Percentiles rank a stretch among this genome's conserved stretches.
Conservation (phyloP, 2,113 vertebrate genomes). For the Dromas ardeola region DNA sequence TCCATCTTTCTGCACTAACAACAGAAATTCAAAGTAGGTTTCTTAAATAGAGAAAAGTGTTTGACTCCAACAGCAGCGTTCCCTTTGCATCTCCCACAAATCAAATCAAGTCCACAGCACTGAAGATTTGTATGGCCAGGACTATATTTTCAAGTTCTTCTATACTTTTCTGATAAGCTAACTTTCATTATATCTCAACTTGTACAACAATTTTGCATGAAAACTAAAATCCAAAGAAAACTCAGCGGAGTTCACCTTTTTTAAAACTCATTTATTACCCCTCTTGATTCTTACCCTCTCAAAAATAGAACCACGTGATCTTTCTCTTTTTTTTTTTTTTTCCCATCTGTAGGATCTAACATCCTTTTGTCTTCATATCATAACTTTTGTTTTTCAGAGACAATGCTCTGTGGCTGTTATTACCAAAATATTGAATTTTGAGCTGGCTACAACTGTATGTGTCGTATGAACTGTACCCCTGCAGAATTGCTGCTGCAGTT, state of each 20-base stretch:
- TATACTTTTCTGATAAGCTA: not conserved
- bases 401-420: not conserved
- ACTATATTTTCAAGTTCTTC: not conserved
- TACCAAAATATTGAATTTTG: not conserved
- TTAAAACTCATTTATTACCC: not conserved
- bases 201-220: not conserved
- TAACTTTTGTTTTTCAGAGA: not conserved
- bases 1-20: not conserved
- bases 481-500: not conserved
- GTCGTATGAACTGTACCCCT: not conserved
- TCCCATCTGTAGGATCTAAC: not conserved
- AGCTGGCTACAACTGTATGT: not conserved
- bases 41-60: not conserved
- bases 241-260: not conserved
- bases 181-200: not conserved
- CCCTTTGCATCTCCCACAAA: not conserved
- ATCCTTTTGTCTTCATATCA: not conserved
- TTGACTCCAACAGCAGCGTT: not conserved
- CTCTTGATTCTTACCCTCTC: not conserved
- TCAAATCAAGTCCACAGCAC: not conserved
- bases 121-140: not conserved
- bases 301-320: not conserved
- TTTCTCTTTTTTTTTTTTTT: not conserved
- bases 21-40: not conserved
- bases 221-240: not conserved